These are phyloP conservation scores for Sericinus montela DNA, from an alignment of 2,888 invertebrate species.

Conservation along the genomic window DNA sequence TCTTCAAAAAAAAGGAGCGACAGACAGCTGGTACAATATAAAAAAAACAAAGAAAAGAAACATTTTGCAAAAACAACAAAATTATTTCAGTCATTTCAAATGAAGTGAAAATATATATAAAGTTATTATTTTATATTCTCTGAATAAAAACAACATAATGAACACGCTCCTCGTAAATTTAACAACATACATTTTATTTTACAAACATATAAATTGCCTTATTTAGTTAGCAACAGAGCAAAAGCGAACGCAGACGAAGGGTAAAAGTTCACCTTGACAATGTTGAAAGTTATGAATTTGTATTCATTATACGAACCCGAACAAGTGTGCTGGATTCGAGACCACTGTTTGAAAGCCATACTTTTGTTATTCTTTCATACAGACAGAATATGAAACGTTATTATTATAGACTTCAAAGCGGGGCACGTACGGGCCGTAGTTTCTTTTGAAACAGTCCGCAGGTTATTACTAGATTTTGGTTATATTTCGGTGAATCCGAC, in stretches of 20 bases:
- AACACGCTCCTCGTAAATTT: background rate
- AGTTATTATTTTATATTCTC: too few species aligned
- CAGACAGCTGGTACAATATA: too few species aligned
- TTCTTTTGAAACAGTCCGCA: background rate
- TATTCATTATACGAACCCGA: constrained; percentile 11
- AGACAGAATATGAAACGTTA: constrained; percentile 6
- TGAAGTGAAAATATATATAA: too few species aligned
- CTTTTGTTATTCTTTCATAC: constrained; percentile 6
- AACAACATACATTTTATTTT: background rate
- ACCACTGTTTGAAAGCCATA: background rate
- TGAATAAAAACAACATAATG: too few species aligned
- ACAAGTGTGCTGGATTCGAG: constrained; percentile 6
- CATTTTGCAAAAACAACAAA: too few species aligned
- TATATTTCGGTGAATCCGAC: background rate
- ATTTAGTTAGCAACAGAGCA: background rate
- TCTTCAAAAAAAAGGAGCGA: too few species aligned
- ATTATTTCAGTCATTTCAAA: too few species aligned
- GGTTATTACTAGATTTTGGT: background rate
- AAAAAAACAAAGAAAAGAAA: too few species aligned
- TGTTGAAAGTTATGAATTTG: constrained; percentile 11
- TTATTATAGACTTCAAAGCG: constrained; percentile 4
- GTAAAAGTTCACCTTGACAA: constrained; percentile 13
- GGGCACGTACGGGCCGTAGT: constrained; percentile 1
- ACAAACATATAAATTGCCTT: constrained; percentile 1
- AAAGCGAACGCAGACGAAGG: constrained; percentile 5